Evolutionary conservation across 2,888 invertebrate species (phyloP).

Genomic region (Nezara viridula): DNA sequence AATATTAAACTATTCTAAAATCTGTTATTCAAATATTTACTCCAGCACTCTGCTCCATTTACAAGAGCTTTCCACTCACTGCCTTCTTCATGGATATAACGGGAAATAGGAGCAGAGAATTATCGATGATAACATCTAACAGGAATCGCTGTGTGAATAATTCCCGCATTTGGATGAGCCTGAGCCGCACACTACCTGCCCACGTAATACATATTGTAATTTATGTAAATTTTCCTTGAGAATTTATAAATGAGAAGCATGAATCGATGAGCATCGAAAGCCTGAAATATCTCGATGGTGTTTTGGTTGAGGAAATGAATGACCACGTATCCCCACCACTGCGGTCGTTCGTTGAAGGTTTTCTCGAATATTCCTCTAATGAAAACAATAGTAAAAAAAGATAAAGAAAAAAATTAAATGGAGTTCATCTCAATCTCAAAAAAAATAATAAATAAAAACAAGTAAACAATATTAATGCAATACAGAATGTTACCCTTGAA

Average conservation of each 20-base stretch:
- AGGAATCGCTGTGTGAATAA: neutral
- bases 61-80: neutral
- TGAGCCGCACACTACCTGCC: neutral
- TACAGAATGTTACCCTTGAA: too few species aligned
- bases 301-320: neutral
- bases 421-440: too few species aligned
- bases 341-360: too few species aligned
- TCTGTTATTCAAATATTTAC: neutral
- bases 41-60: neutral
- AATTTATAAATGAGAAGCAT: conserved; percentile 19
- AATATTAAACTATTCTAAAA: neutral
- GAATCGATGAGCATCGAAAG: neutral
- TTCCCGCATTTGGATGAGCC: neutral
- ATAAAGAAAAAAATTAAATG: too few species aligned
- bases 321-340: too few species aligned
- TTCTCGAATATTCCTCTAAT: too few species aligned
- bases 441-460: too few species aligned
- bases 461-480: too few species aligned
- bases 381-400: too few species aligned
- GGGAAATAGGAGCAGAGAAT: neutral
- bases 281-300: neutral
- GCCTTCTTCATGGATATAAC: neutral
- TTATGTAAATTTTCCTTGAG: neutral
- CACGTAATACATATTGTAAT: conserved; percentile 23
- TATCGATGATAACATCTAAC: neutral